Percentiles rank a stretch among this genome's conserved stretches.
phyloP scores from a whole-genome alignment of 2,113 vertebrate genomes.

The Hepsetus odoe region DNA sequence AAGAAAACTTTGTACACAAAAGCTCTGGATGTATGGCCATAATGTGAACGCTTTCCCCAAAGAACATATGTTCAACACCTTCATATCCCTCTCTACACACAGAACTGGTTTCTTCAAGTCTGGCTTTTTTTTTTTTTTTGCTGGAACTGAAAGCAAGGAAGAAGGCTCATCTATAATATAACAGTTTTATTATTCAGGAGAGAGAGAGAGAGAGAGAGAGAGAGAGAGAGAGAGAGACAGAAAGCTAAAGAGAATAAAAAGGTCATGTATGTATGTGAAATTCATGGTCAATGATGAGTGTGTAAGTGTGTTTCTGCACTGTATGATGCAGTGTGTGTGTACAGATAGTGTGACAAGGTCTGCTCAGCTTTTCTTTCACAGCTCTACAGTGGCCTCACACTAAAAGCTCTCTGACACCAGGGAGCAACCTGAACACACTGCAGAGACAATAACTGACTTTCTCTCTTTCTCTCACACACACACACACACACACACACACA shows the following conservation, averaged over 20 bases:
- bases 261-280: neutral
- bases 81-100: neutral
- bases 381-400: neutral
- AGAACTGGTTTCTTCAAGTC: neutral
- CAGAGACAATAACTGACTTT: conserved; percentile 3
- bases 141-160: too few species aligned
- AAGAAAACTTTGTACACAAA: neutral
- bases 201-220: conserved; percentile 5
- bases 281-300: neutral
- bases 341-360: conserved; percentile 3
- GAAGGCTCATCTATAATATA: neutral
- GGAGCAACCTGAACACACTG: conserved; percentile 28
- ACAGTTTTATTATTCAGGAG: conserved; percentile 33
- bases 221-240: neutral
- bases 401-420: conserved; percentile 28
- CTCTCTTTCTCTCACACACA: neutral
- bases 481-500: conserved; percentile 24
- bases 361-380: conserved; percentile 25
- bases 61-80: too few species aligned
- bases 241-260: neutral
- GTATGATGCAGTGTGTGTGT: neutral
- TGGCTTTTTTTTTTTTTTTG: neutral
- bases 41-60: neutral
- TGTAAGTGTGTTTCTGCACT: neutral
- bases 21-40: neutral